Evolutionary conservation across 1,140 invertebrate genomes (phyloP).

Genomic region (Ips nitidus): DNA sequence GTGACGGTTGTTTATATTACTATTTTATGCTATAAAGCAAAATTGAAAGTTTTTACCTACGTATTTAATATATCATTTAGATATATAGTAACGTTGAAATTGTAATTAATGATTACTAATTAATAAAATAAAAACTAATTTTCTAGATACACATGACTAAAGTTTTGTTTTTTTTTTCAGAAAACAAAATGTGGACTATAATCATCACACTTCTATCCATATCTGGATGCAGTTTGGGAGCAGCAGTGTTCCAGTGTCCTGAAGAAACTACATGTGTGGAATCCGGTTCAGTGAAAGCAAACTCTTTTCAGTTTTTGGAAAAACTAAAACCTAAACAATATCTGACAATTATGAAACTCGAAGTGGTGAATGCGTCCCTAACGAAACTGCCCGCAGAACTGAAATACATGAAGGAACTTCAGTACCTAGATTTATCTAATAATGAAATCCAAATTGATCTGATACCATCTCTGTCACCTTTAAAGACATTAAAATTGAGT

Average conservation of each 20-base stretch:
- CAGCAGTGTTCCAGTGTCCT: slow-evolving; percentile 34
- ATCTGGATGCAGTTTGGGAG: slow-evolving; percentile 16
- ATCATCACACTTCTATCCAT: slow-evolving; percentile 12
- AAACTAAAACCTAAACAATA: slow-evolving; percentile 41
- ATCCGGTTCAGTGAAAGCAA: slow-evolving; percentile 31
- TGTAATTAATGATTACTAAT: neutral
- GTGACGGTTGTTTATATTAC: too few species aligned
- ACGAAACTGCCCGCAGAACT: slow-evolving; percentile 40
- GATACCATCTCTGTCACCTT: slow-evolving; percentile 58
- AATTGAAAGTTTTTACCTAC: too few species aligned
- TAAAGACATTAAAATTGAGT: slow-evolving; percentile 60
- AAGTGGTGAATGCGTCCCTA: slow-evolving; percentile 37
- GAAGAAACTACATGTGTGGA: slow-evolving; percentile 32
- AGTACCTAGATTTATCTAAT: slow-evolving; percentile 59
- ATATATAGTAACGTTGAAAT: neutral
- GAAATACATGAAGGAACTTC: slow-evolving; percentile 44
- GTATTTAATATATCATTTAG: neutral
- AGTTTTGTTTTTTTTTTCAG: slow-evolving; percentile 31
- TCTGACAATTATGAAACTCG: slow-evolving; percentile 34
- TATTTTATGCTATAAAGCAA: too few species aligned
- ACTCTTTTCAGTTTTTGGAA: slow-evolving; percentile 39
- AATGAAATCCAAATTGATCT: slow-evolving; percentile 59
- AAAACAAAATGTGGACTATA: slow-evolving; percentile 30
- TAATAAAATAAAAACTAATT: neutral
- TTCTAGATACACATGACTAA: neutral